Base-by-base conservation (phyloP, 2,888 invertebrate species). In the Eristalis intricaria region DNA sequence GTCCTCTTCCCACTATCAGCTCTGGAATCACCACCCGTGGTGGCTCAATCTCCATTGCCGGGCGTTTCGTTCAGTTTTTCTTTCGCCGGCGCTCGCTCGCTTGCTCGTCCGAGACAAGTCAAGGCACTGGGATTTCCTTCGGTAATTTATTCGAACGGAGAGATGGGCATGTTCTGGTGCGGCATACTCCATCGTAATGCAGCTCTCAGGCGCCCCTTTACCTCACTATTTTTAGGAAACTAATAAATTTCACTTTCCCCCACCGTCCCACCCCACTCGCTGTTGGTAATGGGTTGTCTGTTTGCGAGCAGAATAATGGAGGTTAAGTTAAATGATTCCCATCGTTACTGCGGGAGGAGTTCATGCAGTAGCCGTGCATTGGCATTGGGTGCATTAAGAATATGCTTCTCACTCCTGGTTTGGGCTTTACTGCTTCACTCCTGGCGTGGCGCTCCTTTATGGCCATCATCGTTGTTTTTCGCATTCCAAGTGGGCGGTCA, bases 171-270 rank as follows among this genome's bases (percentile, higher is more conserved):
- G 15, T 58, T 68, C 29, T 60, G 40, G 75, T 73, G 68, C 61
- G 70, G 38, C 13, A 22, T 8, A n/a, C 65, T 70, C 61, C 32
- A 19, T n/a, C n/a, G 50, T 19, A 50, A 50, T 13, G 66, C 32
- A 81, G 56, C 76, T 56, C 68, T 69, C 70, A 40, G 64, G 3
- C 35, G 61, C 50, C 40, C 73, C 38, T 56, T 43, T 40, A 75
- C 66, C 73, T 80, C 66, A 32, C 76, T 38, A 84, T 80, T 77
- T 80, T 76, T 61, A 83, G 79, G 69, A 84, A 84, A 68, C 87
- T 76, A 87, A 87, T 84, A 87, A 87, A 87, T 87, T 87, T 84
- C 66, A 87, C 70, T 76, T n/a, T 56, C 73, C 76, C 68, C 68
- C 73, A 7, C 32, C 10, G 32, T 2, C 26, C 32, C 32, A 26